Percentiles rank a stretch among this genome's conserved stretches.
Evolutionary conservation across 2,113 vertebrate species (phyloP).

Genomic region (Tiliqua scincoides): DNA sequence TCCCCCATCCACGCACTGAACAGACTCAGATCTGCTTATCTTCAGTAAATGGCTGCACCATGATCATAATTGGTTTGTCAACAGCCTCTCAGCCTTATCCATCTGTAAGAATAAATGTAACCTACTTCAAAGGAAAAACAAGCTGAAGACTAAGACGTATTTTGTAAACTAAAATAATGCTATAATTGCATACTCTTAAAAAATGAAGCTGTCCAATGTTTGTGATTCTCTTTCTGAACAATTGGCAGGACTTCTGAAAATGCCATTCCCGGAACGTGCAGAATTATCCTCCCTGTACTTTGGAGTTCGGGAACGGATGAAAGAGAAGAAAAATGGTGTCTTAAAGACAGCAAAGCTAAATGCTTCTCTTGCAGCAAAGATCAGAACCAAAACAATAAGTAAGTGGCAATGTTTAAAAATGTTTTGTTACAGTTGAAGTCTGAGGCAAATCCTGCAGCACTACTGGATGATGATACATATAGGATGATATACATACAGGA

Average conservation of each 20-base stretch:
- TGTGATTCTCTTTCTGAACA: not conserved
- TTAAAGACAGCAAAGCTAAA: slow-evolving; percentile 71
- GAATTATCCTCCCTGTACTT: slow-evolving; percentile 32
- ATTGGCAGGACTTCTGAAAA: slow-evolving; percentile 9
- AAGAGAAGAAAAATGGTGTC: slow-evolving; percentile 62
- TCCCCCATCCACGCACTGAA: too few relatives aligned
- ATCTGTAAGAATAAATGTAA: not conserved
- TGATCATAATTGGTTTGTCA: too few relatives aligned
- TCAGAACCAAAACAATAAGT: slow-evolving; percentile 83
- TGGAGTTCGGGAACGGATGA: slow-evolving; percentile 57
- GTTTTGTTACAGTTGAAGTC: not conserved
- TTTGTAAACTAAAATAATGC: not conserved
- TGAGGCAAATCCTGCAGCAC: too few relatives aligned
- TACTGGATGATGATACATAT: too few relatives aligned
- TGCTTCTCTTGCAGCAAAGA: slow-evolving; percentile 77
- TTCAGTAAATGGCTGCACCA: too few relatives aligned
- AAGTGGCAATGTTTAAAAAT: slow-evolving; percentile 55
- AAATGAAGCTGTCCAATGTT: not conserved
- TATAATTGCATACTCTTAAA: not conserved
- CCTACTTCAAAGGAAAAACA: not conserved
- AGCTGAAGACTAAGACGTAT: not conserved
- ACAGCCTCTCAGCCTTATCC: not conserved
- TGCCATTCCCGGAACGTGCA: slow-evolving; percentile 22
- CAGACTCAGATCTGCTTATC: too few relatives aligned
- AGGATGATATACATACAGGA: not conserved